Conservation (phyloP, 1,140 invertebrate species). For the Lineus longissimus region DNA sequence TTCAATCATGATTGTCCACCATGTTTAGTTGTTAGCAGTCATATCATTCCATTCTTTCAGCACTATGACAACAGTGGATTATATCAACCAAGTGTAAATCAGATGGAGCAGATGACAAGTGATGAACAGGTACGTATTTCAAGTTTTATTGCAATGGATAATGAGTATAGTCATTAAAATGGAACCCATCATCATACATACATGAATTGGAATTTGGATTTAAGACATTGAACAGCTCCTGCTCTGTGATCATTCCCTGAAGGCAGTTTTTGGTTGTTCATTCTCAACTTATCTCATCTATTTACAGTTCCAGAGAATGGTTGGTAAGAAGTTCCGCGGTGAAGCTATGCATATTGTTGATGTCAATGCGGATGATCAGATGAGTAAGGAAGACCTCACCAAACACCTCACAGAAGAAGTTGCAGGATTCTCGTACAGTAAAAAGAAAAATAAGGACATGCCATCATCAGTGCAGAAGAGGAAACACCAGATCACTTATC, state of each 20-base stretch:
- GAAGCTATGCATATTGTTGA: conserved; percentile 69
- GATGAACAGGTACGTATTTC: background rate
- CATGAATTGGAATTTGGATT: no score
- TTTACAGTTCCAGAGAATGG: conserved; percentile 51
- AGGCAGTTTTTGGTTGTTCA: conserved; percentile 26
- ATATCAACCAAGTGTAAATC: background rate
- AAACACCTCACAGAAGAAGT: conserved; percentile 75
- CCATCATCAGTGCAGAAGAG: conserved; percentile 68
- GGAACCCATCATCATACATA: no score
- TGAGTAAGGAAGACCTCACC: conserved; percentile 73
- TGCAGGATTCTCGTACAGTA: conserved; percentile 56
- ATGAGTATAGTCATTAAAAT: background rate
- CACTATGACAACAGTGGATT: background rate
- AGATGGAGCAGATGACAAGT: background rate
- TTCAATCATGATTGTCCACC: no score
- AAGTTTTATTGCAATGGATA: background rate
- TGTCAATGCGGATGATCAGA: conserved; percentile 76
- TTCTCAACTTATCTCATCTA: conserved; percentile 6
- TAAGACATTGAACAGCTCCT: no score
- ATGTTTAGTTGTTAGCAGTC: no score
- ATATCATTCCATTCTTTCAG: background rate
- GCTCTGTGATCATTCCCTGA: no score
- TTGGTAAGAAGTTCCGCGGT: conserved; percentile 55
- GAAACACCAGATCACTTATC: conserved; percentile 95
- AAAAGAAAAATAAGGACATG: conserved; percentile 58